A percentile compares a stretch with the other conserved stretches of the same genome.
These are phyloP conservation scores for Nezara viridula DNA, from an alignment of 2,888 invertebrate genomes.

Conservation along the genomic window DNA sequence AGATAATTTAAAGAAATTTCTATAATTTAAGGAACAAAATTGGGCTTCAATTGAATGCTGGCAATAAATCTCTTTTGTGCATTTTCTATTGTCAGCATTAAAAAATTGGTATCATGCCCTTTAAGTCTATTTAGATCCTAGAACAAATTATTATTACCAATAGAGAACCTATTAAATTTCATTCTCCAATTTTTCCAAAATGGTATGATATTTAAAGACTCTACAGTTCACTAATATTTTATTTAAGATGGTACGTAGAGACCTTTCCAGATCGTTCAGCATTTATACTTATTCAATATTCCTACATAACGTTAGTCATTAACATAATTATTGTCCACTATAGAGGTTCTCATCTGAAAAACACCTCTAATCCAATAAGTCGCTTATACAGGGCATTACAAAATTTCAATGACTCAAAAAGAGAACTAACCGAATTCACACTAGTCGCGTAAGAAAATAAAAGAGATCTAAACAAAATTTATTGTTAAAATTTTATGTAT, in stretches of 20 bases:
- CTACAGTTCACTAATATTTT: not conserved
- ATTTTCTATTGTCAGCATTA: slow-evolving; percentile 37
- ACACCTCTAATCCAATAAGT: not conserved
- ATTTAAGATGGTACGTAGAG: slow-evolving; percentile 25
- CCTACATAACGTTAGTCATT: not conserved
- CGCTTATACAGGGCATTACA: not conserved
- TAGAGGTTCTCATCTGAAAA: not conserved
- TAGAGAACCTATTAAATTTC: not conserved
- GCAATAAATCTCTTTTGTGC: not conserved
- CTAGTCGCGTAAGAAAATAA: slow-evolving; percentile 49
- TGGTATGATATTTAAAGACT: not conserved
- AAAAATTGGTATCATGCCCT: slow-evolving; percentile 8
- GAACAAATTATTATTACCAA: not conserved
- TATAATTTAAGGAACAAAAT: slow-evolving; percentile 8
- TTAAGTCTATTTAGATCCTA: not conserved
- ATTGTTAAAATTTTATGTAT: slow-evolving; percentile 34
- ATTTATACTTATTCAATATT: slow-evolving; percentile 19
- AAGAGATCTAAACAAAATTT: slow-evolving; percentile 48
- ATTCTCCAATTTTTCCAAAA: not conserved
- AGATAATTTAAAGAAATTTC: not conserved
- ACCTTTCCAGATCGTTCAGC: not conserved
- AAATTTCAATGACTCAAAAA: not conserved
- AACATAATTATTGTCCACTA: slow-evolving; percentile 34
- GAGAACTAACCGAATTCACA: slow-evolving; percentile 38
- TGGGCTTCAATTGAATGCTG: not conserved